phyloP scores from a whole-genome alignment of 1,140 invertebrate species.

The Oncopodura yosiiana region DNA sequence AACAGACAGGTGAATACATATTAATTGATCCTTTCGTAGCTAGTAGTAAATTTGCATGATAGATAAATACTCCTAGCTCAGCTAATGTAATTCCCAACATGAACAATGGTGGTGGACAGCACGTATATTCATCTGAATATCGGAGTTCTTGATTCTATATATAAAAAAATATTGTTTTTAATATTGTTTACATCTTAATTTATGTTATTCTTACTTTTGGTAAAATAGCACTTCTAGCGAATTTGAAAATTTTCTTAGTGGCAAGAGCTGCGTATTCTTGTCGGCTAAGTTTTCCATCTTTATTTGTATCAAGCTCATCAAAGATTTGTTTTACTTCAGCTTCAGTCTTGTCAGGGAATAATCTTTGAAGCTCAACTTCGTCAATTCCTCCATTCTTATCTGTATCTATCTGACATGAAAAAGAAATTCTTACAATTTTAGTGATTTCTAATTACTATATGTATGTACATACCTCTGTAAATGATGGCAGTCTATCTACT shows the following conservation, averaged over 20 bases:
- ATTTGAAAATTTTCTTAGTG: constrained; percentile 10
- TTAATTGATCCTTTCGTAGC: neutral
- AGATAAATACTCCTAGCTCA: constrained; percentile 14
- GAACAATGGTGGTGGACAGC: constrained; percentile 71
- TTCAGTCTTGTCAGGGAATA: too few species aligned
- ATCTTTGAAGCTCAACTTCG: too few species aligned
- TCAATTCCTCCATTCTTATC: too few species aligned
- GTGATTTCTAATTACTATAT: too few species aligned
- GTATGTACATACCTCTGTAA: too few species aligned
- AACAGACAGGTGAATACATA: constrained; percentile 51
- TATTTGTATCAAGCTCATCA: too few species aligned
- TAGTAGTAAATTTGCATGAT: neutral
- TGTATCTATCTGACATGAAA: too few species aligned
- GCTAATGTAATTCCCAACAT: constrained; percentile 54
- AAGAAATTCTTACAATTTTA: too few species aligned
- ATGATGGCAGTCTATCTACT: too few species aligned
- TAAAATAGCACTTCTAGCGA: constrained; percentile 12
- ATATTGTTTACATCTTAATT: neutral
- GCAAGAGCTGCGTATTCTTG: too few species aligned
- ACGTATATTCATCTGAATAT: constrained; percentile 77
- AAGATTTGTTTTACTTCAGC: too few species aligned
- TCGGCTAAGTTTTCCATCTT: too few species aligned
- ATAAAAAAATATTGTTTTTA: neutral
- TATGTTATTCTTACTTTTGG: constrained; percentile 4
- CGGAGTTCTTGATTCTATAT: constrained; percentile 38